Percentiles rank a stretch among this genome's conserved stretches.
Conservation (phyloP, 2,113 vertebrate genomes). For the Anas platyrhynchos region DNA sequence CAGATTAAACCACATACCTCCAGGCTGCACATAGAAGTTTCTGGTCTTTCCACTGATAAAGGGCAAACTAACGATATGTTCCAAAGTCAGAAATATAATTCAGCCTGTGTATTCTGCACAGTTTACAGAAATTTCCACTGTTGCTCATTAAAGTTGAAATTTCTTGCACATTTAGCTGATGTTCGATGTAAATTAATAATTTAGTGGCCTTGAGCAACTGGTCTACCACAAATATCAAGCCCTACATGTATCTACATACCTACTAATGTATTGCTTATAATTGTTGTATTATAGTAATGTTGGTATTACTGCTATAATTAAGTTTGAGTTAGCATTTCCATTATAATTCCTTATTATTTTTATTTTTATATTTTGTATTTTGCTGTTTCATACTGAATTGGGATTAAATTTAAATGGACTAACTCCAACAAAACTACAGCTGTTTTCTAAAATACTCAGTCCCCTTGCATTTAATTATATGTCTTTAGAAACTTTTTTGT, state of each 20-base stretch:
- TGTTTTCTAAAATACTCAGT: conserved; percentile 1
- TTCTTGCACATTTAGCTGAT: conserved; percentile 28
- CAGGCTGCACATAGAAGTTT: neutral
- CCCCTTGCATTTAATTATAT: neutral
- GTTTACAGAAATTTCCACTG: neutral
- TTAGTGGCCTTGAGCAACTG: conserved; percentile 73
- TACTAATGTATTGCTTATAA: conserved; percentile 32
- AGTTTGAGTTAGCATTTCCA: conserved; percentile 31
- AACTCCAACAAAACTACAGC: neutral
- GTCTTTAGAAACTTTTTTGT: neutral
- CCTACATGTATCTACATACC: conserved; percentile 47
- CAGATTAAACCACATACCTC: neutral
- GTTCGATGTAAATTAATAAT: conserved; percentile 37
- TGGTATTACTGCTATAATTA: neutral
- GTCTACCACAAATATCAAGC: conserved; percentile 50
- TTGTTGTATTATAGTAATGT: conserved; percentile 38
- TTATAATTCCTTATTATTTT: conserved; percentile 52
- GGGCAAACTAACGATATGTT: neutral
- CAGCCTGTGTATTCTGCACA: neutral
- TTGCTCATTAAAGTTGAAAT: conserved; percentile 6
- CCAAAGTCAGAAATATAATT: neutral
- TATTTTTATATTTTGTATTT: conserved; percentile 55
- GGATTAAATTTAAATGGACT: conserved; percentile 50
- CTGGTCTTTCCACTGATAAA: neutral
- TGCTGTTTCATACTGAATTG: conserved; percentile 52